Percentiles rank a stretch among this genome's conserved stretches.
Conservation (phyloP, 2,888 invertebrate species). For the Chalcis sispes region DNA sequence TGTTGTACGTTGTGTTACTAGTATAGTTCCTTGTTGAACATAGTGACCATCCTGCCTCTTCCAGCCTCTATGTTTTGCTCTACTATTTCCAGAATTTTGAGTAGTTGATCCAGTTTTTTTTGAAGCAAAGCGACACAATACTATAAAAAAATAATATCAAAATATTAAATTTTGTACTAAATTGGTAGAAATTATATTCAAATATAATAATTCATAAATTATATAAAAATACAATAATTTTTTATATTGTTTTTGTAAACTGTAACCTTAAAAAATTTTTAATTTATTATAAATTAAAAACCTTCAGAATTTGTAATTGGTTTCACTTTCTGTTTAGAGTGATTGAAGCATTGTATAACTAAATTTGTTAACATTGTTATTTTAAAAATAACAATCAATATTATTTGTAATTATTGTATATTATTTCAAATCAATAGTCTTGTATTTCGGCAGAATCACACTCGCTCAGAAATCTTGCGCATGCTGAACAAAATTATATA, state of each 20-base stretch:
- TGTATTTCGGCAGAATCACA: too few relatives aligned
- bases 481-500: too few relatives aligned
- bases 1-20: slow-evolving; percentile 83
- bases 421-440: too few relatives aligned
- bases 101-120: slow-evolving; percentile 83
- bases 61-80: slow-evolving; percentile 88
- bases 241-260: not conserved
- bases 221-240: not conserved
- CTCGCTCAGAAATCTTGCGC: too few relatives aligned
- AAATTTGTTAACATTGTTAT: slow-evolving; percentile 48
- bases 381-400: slow-evolving; percentile 1
- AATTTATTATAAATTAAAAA: not conserved
- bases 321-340: slow-evolving; percentile 17
- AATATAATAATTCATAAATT: not conserved
- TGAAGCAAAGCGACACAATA: slow-evolving; percentile 80
- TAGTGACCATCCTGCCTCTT: slow-evolving; percentile 84
- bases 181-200: not conserved
- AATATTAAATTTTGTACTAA: slow-evolving; percentile 1
- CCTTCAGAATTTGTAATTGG: slow-evolving; percentile 21
- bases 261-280: slow-evolving; percentile 1
- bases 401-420: too few relatives aligned
- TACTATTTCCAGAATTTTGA: slow-evolving; percentile 82
- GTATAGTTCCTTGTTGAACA: slow-evolving; percentile 82
- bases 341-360: slow-evolving; percentile 15
- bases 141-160: too few relatives aligned